Evolutionary conservation across 1,140 invertebrate genomes (phyloP).

Genomic region (silkworm (Bombyx mori)): DNA sequence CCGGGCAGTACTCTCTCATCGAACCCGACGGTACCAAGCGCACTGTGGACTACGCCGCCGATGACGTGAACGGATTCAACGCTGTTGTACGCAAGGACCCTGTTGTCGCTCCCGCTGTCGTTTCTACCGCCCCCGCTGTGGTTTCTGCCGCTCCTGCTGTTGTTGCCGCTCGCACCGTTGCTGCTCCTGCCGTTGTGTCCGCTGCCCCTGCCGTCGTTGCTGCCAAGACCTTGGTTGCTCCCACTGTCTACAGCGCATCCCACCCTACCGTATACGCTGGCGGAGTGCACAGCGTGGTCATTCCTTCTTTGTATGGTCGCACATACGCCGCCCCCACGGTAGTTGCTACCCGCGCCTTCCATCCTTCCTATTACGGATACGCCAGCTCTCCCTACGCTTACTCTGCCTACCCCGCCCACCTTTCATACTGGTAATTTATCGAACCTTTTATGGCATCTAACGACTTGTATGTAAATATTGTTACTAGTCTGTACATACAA

Average conservation of each 20-base stretch:
- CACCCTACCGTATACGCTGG: constrained; percentile 14
- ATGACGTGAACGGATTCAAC: constrained; percentile 66
- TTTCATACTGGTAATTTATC: constrained; percentile 30
- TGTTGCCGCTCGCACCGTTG: constrained; percentile 17
- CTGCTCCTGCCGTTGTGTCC: constrained; percentile 6
- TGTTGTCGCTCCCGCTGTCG: constrained; percentile 20
- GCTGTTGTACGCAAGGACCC: constrained; percentile 61
- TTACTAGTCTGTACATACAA: constrained; percentile 31
- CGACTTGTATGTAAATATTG: constrained; percentile 32
- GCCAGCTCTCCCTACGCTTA: constrained; percentile 13
- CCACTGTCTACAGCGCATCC: constrained; percentile 11
- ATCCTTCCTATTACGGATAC: constrained; percentile 16
- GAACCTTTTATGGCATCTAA: constrained; percentile 8
- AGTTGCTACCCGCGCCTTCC: constrained; percentile 14
- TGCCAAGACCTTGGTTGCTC: constrained; percentile 1
- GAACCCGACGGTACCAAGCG: constrained; percentile 66
- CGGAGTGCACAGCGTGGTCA: constrained; percentile 8
- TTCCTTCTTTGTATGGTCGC: constrained; percentile 6
- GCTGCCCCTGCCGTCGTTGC: constrained; percentile 2
- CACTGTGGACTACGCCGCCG: constrained; percentile 64
- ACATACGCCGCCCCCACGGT: constrained; percentile 14
- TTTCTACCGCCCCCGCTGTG: constrained; percentile 11
- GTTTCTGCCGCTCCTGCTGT: constrained; percentile 20
- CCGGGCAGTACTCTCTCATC: constrained; percentile 64
- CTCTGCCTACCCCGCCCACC: constrained; percentile 20